Evolutionary conservation across 30 jellyfish, hydroid and myxozoan species (phyloP).

Genomic region (Pelagia noctiluca): DNA sequence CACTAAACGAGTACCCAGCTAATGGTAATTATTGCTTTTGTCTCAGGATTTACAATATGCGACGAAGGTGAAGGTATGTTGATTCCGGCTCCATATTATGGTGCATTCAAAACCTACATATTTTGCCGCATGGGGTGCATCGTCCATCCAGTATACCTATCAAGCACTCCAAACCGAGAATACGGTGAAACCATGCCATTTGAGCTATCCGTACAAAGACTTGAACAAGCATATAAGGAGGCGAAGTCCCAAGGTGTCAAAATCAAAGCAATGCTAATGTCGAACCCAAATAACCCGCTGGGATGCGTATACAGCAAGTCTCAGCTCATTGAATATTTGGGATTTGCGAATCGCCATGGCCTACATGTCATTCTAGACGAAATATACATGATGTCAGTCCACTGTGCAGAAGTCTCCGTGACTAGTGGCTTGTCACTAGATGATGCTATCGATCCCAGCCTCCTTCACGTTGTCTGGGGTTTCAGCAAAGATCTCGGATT

Average conservation of each 20-base stretch:
- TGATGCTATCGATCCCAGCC: slow-evolving; percentile 42
- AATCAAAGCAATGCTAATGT: slow-evolving; percentile 58
- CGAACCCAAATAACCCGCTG: slow-evolving; percentile 87
- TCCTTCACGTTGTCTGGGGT: slow-evolving; percentile 82
- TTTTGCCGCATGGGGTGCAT: slow-evolving; percentile 52
- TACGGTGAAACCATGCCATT: slow-evolving; percentile 66
- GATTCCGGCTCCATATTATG: slow-evolving; percentile 86
- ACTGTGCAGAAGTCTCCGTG: slow-evolving; percentile 35
- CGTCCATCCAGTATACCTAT: slow-evolving; percentile 49
- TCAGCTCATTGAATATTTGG: slow-evolving; percentile 28
- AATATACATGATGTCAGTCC: slow-evolving; percentile 65
- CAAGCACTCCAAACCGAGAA: slow-evolving; percentile 29
- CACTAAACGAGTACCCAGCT: too few relatives aligned
- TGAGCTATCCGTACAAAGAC: slow-evolving; percentile 66
- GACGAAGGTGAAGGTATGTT: slow-evolving; percentile 83
- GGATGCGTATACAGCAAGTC: slow-evolving; percentile 70
- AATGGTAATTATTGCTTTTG: too few relatives aligned
- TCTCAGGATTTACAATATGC: slow-evolving; percentile 56
- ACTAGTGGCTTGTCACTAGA: slow-evolving; percentile 41
- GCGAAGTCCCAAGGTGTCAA: slow-evolving; percentile 40
- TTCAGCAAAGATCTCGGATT: slow-evolving; percentile 84
- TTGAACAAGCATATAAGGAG: slow-evolving; percentile 63
- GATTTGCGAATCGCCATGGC: slow-evolving; percentile 53
- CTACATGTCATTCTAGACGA: slow-evolving; percentile 82
- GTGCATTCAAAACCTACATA: slow-evolving; percentile 68